These are phyloP conservation scores for Carabus problematicus DNA, from an alignment of 2,888 invertebrate species.

Conservation along the genomic window DNA sequence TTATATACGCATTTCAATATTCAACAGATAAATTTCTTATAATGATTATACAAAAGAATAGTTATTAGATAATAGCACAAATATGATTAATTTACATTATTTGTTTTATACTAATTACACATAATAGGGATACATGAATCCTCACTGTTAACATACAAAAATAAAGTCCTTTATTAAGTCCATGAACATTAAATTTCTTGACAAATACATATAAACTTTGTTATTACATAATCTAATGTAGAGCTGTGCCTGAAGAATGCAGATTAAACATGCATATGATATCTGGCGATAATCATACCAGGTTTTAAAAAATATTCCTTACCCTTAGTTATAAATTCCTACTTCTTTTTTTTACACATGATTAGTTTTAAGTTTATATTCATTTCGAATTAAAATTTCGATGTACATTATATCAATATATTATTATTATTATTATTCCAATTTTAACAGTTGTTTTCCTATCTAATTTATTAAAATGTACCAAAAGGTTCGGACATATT, in stretches of 20 bases:
- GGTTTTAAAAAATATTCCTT: no score
- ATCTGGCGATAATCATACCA: neutral
- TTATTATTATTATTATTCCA: no score
- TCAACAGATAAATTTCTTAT: no score
- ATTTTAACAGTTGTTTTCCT: no score
- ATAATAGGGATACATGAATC: slow-evolving; percentile 3
- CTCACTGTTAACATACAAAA: slow-evolving; percentile 34
- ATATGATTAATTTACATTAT: neutral
- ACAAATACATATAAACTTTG: slow-evolving; percentile 35
- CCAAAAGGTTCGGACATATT: no score
- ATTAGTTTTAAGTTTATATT: neutral
- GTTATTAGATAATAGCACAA: neutral
- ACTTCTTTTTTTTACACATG: no score
- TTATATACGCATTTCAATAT: no score
- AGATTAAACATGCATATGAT: slow-evolving; percentile 10
- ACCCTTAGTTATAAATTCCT: no score
- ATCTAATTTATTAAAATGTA: no score
- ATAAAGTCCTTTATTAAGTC: slow-evolving; percentile 38
- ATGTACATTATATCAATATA: no score
- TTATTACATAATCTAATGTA: slow-evolving; percentile 23
- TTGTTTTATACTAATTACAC: neutral
- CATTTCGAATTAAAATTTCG: neutral
- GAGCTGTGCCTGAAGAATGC: slow-evolving; percentile 34
- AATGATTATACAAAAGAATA: neutral
- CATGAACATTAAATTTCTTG: slow-evolving; percentile 37